Percentiles rank a stretch among this genome's conserved stretches.
Conservation (phyloP, 2,113 vertebrate genomes). For the Hoplias malabaricus region DNA sequence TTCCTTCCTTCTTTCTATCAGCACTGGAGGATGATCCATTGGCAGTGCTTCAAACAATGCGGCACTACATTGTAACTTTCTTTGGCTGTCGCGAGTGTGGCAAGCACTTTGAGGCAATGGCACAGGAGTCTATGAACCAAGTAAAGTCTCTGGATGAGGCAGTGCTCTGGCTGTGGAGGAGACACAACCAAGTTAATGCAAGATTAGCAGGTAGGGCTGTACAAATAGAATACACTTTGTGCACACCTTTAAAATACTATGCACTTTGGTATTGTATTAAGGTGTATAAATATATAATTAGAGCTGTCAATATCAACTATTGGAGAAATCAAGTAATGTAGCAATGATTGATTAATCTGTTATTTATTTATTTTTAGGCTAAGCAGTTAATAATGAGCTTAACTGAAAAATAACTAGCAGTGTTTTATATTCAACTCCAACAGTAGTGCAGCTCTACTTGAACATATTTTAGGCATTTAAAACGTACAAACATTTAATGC, state of each 20-base stretch:
- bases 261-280: too few species aligned
- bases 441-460: too few species aligned
- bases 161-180: constrained; percentile 90
- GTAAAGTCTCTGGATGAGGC: constrained; percentile 76
- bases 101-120: constrained; percentile 85
- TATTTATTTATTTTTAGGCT: too few species aligned
- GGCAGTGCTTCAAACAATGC: constrained; percentile 81
- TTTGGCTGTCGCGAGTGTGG: constrained; percentile 89
- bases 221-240: neutral
- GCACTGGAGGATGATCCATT: constrained; percentile 76
- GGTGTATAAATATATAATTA: too few species aligned
- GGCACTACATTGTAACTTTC: constrained; percentile 82
- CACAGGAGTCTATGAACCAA: constrained; percentile 68
- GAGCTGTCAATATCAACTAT: too few species aligned
- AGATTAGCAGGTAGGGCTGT: constrained; percentile 78
- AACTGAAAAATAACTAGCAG: too few species aligned
- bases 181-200: constrained; percentile 88
- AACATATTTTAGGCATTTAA: too few species aligned
- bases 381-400: too few species aligned
- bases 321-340: too few species aligned
- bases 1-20: constrained; percentile 47
- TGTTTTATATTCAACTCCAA: too few species aligned
- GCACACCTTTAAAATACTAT: neutral
- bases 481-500: too few species aligned
- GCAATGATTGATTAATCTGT: too few species aligned